phyloP scores from a whole-genome alignment of 1,140 invertebrate genomes.

The Physella acuta region DNA sequence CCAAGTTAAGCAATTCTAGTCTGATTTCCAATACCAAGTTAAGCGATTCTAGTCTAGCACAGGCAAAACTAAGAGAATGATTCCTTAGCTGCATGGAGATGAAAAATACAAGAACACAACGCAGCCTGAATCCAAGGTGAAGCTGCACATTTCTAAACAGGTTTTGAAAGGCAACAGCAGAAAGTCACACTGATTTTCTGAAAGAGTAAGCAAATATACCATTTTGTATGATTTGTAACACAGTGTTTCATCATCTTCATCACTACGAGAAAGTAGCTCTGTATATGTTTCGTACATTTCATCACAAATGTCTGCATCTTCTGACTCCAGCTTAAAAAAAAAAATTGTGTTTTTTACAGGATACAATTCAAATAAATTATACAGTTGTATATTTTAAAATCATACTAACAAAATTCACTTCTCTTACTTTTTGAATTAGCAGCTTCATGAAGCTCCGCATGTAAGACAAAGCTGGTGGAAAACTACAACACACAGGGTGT shows the following conservation, averaged over 20 bases:
- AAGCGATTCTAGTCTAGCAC: too few relatives aligned
- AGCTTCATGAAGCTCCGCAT: constrained; percentile 43
- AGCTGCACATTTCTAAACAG: too few relatives aligned
- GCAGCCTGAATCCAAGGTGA: neutral
- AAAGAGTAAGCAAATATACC: constrained; percentile 30
- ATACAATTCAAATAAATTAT: neutral
- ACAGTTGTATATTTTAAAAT: neutral
- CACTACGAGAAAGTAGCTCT: constrained; percentile 41
- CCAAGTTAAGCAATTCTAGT: too few relatives aligned
- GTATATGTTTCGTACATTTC: constrained; percentile 53
- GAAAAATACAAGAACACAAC: neutral
- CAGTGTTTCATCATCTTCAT: constrained; percentile 50
- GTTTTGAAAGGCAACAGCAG: neutral
- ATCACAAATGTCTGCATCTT: constrained; percentile 50
- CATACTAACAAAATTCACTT: neutral
- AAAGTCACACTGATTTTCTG: too few relatives aligned
- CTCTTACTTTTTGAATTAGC: constrained; percentile 43
- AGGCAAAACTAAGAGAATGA: too few relatives aligned
- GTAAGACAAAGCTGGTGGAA: constrained; percentile 44
- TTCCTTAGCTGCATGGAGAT: neutral
- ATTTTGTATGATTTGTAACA: constrained; percentile 52
- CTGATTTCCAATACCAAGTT: too few relatives aligned
- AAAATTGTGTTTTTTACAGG: neutral
- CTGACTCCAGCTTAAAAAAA: constrained; percentile 42
- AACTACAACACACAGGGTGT: constrained; percentile 38